phyloP scores from a whole-genome alignment of 1,140 invertebrate species.

The Pachypeltis micranthus region DNA sequence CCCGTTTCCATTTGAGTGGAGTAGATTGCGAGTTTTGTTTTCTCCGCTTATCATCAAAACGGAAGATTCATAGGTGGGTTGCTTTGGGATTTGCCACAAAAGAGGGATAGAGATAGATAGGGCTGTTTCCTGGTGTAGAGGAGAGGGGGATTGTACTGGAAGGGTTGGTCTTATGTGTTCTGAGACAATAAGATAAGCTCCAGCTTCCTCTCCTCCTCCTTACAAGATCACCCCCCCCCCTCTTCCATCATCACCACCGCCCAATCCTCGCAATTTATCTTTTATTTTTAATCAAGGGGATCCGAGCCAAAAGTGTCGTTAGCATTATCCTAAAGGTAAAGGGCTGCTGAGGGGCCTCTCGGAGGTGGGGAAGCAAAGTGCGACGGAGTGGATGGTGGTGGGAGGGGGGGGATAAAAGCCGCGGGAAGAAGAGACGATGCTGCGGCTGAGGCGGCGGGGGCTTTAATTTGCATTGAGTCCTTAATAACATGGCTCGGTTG shows the following conservation, averaged over 20 bases:
- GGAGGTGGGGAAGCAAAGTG: too few species aligned
- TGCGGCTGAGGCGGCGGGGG: conserved; percentile 7
- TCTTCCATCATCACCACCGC: not conserved
- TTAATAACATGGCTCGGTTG: conserved; percentile 19
- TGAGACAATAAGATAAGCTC: conserved; percentile 20
- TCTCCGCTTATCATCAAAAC: not conserved
- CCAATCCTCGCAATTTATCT: conserved; percentile 19
- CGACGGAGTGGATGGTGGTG: too few species aligned
- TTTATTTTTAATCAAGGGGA: conserved; percentile 22
- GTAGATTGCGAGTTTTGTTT: conserved; percentile 3
- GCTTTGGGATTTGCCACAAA: not conserved
- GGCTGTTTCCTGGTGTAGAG: not conserved
- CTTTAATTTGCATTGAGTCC: conserved; percentile 21
- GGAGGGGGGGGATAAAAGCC: conserved; percentile 7
- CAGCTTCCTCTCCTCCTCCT: not conserved
- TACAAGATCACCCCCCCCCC: not conserved
- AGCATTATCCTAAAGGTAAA: conserved; percentile 18
- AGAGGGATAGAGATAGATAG: not conserved
- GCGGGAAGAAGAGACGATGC: too few species aligned
- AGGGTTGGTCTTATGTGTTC: conserved; percentile 9
- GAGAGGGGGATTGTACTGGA: not conserved
- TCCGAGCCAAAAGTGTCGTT: conserved; percentile 17
- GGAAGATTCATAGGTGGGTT: not conserved
- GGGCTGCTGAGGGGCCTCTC: not conserved
- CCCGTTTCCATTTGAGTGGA: not conserved